Evolutionary conservation across 2,797 vertebrate genomes (phyloP), one percentile per base, ranked within the genome.

Genomic region (Psittacula echo): DNA sequence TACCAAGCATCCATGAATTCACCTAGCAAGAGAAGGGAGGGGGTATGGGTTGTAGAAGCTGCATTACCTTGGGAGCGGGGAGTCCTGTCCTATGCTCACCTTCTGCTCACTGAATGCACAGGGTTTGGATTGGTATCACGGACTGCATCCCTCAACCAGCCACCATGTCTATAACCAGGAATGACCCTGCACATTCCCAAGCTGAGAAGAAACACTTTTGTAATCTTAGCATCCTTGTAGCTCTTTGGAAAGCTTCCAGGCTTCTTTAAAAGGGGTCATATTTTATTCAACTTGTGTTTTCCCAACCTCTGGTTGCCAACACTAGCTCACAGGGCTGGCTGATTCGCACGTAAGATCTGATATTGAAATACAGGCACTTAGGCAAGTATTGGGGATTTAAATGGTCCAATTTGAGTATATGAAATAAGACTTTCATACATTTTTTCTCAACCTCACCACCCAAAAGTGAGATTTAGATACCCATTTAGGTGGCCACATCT

Each of bases 401-500:
- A 75, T 3, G 66, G 58, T 71, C 62, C 70, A 70, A 60, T 93
- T 95, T 89, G 85, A 72, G 54, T 62, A 66, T 64, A 87, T 73
- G 86, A 95, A 94, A 87, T 87, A 92, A 90, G 78, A 90, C 84
- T 93, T 93, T 75, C 78, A 81, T 72, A 44, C 66, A 30, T 72
- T 87, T 85, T 96, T 95, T 82, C 78, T 82, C 81, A 87, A 92
- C 85, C 93, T 94, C 88, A 78, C 78, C 84, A 83, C 65, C 66
- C 78, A 83, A 90, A 96, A 92, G 68, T 80, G 86, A 94, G 86
- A 87, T 85, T 85, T 89, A 92, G 86, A 32, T 89, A 92, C 62
- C 78, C 90, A 83, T 93, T 96, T 75, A 87, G 65, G 78, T 91
- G 92, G 84, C 93, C 96, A 96, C 95, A 95, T 94, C 94, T 96